Evolutionary conservation across 2,888 invertebrate genomes (phyloP).

Genomic region (Peribatodes rhomboidaria): DNA sequence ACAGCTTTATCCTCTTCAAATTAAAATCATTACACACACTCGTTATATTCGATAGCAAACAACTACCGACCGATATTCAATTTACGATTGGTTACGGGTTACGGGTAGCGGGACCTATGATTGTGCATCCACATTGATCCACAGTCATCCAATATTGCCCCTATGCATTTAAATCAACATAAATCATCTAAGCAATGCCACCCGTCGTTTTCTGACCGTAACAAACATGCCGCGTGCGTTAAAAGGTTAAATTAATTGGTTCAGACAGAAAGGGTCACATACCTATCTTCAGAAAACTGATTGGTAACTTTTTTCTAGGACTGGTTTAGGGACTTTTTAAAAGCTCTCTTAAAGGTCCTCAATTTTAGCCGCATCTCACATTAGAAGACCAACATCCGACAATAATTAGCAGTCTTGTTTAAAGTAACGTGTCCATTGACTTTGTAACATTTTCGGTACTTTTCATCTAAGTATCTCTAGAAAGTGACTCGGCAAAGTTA

Average conservation of each 20-base stretch:
- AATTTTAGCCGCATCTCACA: neutral
- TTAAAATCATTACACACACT: constrained; percentile 67
- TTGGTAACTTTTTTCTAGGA: neutral
- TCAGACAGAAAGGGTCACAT: constrained; percentile 11
- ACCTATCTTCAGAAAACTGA: neutral
- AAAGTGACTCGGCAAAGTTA: constrained; percentile 31
- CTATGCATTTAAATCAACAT: constrained; percentile 72
- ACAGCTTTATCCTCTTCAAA: constrained; percentile 64
- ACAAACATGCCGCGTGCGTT: constrained; percentile 34
- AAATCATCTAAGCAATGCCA: constrained; percentile 61
- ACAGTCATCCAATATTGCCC: constrained; percentile 54
- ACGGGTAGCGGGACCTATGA: constrained; percentile 60
- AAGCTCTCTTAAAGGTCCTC: neutral
- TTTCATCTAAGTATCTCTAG: constrained; percentile 20
- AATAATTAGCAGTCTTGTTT: neutral
- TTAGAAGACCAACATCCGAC: neutral
- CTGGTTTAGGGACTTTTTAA: neutral
- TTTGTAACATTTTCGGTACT: constrained; percentile 16
- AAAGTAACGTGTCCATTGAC: neutral
- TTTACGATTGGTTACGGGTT: constrained; percentile 75
- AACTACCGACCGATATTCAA: constrained; percentile 68
- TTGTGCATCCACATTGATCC: constrained; percentile 58
- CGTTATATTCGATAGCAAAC: constrained; percentile 69
- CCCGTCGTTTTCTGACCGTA: constrained; percentile 33
- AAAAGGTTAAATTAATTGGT: constrained; percentile 35